Base-by-base conservation (phyloP, 2,888 invertebrate species). In the Neria commutata region DNA sequence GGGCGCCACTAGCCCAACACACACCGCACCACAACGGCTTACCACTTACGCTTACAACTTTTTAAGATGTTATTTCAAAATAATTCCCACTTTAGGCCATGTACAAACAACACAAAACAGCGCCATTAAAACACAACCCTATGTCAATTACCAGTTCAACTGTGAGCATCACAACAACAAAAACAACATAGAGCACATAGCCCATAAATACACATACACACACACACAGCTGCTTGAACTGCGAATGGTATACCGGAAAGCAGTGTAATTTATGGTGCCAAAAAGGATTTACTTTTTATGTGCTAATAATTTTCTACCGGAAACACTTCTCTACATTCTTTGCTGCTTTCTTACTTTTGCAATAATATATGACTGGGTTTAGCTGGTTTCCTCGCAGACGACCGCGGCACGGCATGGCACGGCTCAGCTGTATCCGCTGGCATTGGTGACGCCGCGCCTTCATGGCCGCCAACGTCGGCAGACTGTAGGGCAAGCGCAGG, bases 191-290 rank as follows among this genome's bases (percentile, higher is more conserved):
- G n/a, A n/a, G n/a, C n/a, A n/a, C n/a, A n/a, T n/a, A n/a, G n/a
- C n/a, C n/a, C n/a, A n/a, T n/a, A n/a, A n/a, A n/a, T n/a, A n/a
- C n/a, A n/a, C n/a, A n/a, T n/a, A n/a, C n/a, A n/a, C n/a, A n/a
- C n/a, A n/a, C n/a, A n/a, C n/a, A n/a, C n/a, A n/a, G n/a, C n/a
- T n/a, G n/a, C n/a, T n/a, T n/a, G n/a, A n/a, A n/a, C n/a, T n/a
- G n/a, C n/a, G n/a, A n/a, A n/a, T n/a, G n/a, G n/a, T n/a, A n/a
- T n/a, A 4, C 21, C 71, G 71, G 71, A 72, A 72, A 71, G 73
- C 67, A 71, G 71, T 71, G 70, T 73, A 72, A 72, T 72, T 72
- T 72, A 72, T 72, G 70, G 73, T 67, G 72, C 65, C 67, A 71
- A 70, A 72, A 72, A 69, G 70, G 71, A 72, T 71, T 72, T 49